Evolutionary conservation across 2,113 vertebrate species (phyloP), one percentile per base, ranked within the genome.

Genomic region (Proteles cristata): DNA sequence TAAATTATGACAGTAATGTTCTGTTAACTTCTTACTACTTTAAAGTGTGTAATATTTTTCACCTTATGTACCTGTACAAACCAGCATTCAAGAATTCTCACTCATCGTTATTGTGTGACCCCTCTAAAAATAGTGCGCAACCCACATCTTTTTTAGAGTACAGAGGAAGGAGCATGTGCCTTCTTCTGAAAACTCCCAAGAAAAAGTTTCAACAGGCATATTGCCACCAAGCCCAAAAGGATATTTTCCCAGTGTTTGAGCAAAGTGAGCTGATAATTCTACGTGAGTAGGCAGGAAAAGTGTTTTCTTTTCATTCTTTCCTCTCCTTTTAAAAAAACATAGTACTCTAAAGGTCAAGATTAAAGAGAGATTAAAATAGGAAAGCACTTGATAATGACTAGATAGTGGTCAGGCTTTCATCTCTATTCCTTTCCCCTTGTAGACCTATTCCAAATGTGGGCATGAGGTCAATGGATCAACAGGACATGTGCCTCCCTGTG

Each of bases 141-240:
- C 31, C n/a, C 16, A 8, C 58, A 11, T 83, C 45, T 88, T 16
- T 71, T 63, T 33, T 26, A 82, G 55, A 50, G 21, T 45, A 23
- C 88, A 81, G 58, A 85, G 81, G 33, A 53, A 93, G 33, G 58
- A 66, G 50, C n/a, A 35, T 15, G 5, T 39, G 16, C 48, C 33
- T 48, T 43, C 79, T 89, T 95, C 63, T 74, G 80, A 69, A 77
- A 96, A 79, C 48, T 16, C n/a, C 53, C 53, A 68, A 66, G 88
- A 82, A 33, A 33, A 76, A 93, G 83, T 43, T 50, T 88, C 33
- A 87, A 53, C 85, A 35, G 81, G 68, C 45, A 48, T 9, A 28
- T 39, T 79, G 48, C 45, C 68, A 65, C 35, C 68, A 61, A 87
- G 25, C 79, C 35, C 9, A 1, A 39, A 7, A 77, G 50, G 63